phyloP scores from a whole-genome alignment of 1,140 invertebrate species.

The Diabrotica undecimpunctata region DNA sequence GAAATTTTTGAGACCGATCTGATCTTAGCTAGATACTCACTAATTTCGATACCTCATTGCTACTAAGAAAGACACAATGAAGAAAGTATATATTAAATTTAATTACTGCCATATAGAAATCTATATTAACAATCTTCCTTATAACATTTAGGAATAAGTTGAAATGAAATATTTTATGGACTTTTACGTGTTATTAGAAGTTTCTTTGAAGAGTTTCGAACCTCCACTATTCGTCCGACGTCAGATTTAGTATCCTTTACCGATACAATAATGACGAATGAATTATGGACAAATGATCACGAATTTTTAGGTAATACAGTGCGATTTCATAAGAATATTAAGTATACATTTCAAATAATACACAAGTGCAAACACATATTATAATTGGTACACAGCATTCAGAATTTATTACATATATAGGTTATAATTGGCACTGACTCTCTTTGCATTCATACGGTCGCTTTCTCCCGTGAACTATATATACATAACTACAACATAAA shows the following conservation, averaged over 20 bases:
- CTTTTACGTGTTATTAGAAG: too few relatives aligned
- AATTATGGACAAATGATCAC: slow-evolving; percentile 34
- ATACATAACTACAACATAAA: slow-evolving; percentile 36
- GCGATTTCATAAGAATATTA: slow-evolving; percentile 42
- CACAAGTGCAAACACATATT: slow-evolving; percentile 46
- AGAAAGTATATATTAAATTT: too few relatives aligned
- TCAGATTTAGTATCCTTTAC: slow-evolving; percentile 6
- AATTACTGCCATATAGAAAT: too few relatives aligned
- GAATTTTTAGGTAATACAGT: slow-evolving; percentile 30
- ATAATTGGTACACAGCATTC: slow-evolving; percentile 43
- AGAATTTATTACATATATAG: slow-evolving; percentile 41
- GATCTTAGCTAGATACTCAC: too few relatives aligned
- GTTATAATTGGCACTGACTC: slow-evolving; percentile 41
- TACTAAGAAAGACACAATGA: too few relatives aligned
- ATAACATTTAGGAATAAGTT: too few relatives aligned
- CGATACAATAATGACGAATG: slow-evolving; percentile 26
- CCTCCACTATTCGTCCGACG: too few relatives aligned
- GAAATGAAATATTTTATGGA: too few relatives aligned
- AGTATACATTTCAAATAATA: slow-evolving; percentile 43
- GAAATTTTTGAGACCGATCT: too few relatives aligned
- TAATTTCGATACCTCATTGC: too few relatives aligned
- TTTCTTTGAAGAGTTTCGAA: too few relatives aligned
- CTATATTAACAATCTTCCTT: too few relatives aligned
- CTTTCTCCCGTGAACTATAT: slow-evolving; percentile 22
- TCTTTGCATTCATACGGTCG: slow-evolving; percentile 21